phyloP scores from a whole-genome alignment of 2,113 vertebrate species.

The Melanocharis versteri region DNA sequence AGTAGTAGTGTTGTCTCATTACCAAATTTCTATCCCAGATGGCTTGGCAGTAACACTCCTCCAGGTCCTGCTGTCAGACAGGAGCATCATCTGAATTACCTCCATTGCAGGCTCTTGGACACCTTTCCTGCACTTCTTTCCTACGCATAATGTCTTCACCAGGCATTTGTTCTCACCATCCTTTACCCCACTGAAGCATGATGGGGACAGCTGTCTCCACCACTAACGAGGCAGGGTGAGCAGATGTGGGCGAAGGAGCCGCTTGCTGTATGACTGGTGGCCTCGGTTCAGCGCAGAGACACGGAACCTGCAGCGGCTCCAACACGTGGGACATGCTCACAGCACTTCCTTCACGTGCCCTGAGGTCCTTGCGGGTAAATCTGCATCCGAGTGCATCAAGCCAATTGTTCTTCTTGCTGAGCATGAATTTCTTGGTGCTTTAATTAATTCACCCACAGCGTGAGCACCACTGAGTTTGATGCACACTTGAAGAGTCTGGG shows the following conservation, averaged over 20 bases:
- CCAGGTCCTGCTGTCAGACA: slow-evolving; percentile 13
- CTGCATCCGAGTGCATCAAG: background rate
- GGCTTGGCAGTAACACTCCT: background rate
- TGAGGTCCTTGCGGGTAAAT: background rate
- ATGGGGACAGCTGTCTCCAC: background rate
- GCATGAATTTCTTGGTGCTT: background rate
- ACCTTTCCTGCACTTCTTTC: background rate
- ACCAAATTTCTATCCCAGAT: background rate
- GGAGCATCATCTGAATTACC: background rate
- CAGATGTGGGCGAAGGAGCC: background rate
- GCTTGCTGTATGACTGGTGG: background rate
- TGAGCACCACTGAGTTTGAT: background rate
- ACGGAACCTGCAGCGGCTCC: background rate
- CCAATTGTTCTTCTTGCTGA: background rate
- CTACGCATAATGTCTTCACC: background rate
- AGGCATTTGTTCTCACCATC: background rate
- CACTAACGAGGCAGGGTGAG: background rate
- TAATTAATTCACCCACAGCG: slow-evolving; percentile 46
- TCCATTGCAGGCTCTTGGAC: background rate
- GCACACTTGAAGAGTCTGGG: background rate
- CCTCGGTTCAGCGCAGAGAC: background rate
- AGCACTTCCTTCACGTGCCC: background rate
- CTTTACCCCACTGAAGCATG: background rate
- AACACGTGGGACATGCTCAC: background rate
- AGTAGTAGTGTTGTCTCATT: background rate